Evolutionary conservation across 2,888 invertebrate genomes (phyloP).

Genomic region (Reticulitermes lucifugus): DNA sequence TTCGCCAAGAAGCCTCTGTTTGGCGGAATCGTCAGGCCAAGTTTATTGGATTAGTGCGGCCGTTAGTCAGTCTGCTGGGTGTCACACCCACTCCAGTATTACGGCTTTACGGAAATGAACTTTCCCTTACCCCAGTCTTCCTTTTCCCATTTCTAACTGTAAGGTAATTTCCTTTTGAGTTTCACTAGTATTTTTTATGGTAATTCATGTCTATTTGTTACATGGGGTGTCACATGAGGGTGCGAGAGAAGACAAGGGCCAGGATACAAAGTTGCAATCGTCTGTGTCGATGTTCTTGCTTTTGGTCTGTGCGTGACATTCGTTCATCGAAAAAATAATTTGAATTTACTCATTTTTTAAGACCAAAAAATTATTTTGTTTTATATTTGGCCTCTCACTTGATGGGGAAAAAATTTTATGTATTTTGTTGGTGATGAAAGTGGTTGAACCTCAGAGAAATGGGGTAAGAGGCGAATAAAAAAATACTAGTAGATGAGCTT

Average conservation of each 20-base stretch:
- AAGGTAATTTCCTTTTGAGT: slow-evolving; percentile 52
- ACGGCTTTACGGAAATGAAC: slow-evolving; percentile 46
- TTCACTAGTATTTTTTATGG: slow-evolving; percentile 48
- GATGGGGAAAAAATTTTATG: too few species aligned
- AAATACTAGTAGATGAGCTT: too few species aligned
- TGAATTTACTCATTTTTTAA: too few species aligned
- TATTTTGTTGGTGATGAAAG: too few species aligned
- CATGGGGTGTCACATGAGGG: slow-evolving; percentile 29
- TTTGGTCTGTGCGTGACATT: too few species aligned
- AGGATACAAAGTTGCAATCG: background rate
- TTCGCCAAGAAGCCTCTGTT: background rate
- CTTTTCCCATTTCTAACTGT: slow-evolving; percentile 18
- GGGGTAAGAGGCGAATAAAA: too few species aligned
- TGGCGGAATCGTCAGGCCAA: background rate
- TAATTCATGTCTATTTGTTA: slow-evolving; percentile 51
- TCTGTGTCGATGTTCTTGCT: background rate
- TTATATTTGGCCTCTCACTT: too few species aligned
- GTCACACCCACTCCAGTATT: slow-evolving; percentile 34
- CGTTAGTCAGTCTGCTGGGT: slow-evolving; percentile 22
- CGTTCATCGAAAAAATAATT: too few species aligned
- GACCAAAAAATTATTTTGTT: too few species aligned
- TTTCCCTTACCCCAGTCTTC: background rate
- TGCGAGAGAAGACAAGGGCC: background rate
- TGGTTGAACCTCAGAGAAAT: too few species aligned
- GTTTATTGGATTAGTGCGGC: slow-evolving; percentile 50